phyloP scores from a whole-genome alignment of 1,140 invertebrate genomes.

The Sarcophaga bullata region DNA sequence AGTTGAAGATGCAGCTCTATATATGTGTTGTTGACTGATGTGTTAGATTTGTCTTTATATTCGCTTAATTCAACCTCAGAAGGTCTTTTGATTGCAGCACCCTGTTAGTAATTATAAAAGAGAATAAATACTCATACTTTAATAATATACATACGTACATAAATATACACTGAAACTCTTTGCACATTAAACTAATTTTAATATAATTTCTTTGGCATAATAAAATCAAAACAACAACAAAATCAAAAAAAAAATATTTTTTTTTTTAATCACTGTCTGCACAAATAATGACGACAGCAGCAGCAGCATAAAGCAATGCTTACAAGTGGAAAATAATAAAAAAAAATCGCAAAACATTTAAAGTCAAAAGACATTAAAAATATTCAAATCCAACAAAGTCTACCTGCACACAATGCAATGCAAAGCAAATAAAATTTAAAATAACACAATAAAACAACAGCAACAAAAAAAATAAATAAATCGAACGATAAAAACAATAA shows the following conservation, averaged over 20 bases:
- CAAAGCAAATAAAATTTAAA: constrained; percentile 1
- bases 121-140: no score
- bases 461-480: not conserved
- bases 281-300: not conserved
- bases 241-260: not conserved
- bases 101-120: no score
- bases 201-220: constrained; percentile 19
- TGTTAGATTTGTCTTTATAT: no score
- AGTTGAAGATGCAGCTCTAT: no score
- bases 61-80: no score
- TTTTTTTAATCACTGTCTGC: not conserved
- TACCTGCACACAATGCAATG: not conserved
- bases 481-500: no score
- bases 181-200: not conserved
- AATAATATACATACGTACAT: no score
- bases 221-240: not conserved
- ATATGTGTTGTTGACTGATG: no score
- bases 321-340: no score
- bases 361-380: not conserved
- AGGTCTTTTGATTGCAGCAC: no score
- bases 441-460: not conserved
- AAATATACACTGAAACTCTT: no score
- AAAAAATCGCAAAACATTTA: not conserved
- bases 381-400: constrained; percentile 9
- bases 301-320: no score